Evolutionary conservation across 2,797 vertebrate species (phyloP), one percentile per base, ranked within the genome.

Genomic region (Phoebastria nigripes): DNA sequence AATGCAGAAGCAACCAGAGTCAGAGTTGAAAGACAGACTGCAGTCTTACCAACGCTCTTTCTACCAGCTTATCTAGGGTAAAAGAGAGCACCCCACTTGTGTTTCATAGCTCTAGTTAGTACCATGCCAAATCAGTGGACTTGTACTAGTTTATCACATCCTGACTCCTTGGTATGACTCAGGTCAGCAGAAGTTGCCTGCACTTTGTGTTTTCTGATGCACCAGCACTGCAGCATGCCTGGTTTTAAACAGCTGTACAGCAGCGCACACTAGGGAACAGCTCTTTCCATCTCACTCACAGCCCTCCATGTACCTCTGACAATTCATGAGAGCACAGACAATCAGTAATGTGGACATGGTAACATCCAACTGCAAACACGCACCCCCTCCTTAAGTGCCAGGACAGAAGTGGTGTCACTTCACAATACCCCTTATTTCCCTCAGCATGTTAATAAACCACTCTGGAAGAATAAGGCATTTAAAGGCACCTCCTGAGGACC

Each of bases 201-300:
- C 67, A 72, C 91, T 89, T 87, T 28, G 54, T 77, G 72, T 51
- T 82, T 77, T 22, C 58, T 65, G 62, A 86, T 35, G 92, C 91
- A 90, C n/a, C 70, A 70, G 55, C 54, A 92, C 76, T 93, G 93
- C 87, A 95, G 92, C 90, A 91, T 6, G 89, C 86, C 73, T 56
- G 88, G 39, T 49, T 94, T 55, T 66, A 54, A 84, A 80, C 77
- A 92, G 92, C 92, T 93, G 93, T 51, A 80, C 72, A 89, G 83
- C 84, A 96, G 90, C 31, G 9, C 82, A 52, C 82, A 58, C 80
- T 62, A 82, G 55, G 93, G 94, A 94, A 86, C 90, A 82, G 67
- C 66, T 82, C 63, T 47, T 44, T 71, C 56, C 42, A 33, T 39
- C 82, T 59, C 58, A 15, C 51, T 39, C 62, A 2, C 59, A 85